phyloP scores from a whole-genome alignment of 2,113 vertebrate species.

The Gallinago media region DNA sequence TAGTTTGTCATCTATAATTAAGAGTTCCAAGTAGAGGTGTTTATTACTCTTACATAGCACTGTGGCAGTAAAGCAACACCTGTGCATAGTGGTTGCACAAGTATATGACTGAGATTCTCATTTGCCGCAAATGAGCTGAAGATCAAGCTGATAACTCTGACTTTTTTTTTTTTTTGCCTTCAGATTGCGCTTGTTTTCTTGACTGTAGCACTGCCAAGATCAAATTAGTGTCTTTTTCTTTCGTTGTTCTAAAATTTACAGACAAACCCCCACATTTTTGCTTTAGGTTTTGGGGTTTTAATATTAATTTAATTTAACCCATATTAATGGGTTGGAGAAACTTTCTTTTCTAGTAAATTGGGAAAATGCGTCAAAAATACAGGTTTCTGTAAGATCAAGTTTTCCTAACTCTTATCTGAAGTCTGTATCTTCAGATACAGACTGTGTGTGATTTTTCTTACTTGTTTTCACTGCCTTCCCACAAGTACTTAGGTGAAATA shows the following conservation, averaged over 20 bases:
- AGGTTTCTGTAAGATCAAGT: background rate
- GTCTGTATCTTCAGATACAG: background rate
- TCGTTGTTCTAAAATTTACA: background rate
- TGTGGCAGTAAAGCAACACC: background rate
- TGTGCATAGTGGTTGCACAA: background rate
- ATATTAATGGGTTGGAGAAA: background rate
- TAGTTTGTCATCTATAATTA: constrained; percentile 20
- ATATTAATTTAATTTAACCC: too few relatives aligned
- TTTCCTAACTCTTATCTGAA: background rate
- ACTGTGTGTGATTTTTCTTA: background rate
- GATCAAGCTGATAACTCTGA: background rate
- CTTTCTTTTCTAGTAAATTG: background rate
- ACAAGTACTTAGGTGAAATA: background rate
- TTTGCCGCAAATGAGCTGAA: background rate
- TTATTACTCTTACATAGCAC: background rate
- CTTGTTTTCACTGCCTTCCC: background rate
- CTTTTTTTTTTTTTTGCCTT: background rate
- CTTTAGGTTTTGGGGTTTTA: background rate
- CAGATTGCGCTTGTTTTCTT: background rate
- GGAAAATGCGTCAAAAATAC: background rate
- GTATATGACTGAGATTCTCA: background rate
- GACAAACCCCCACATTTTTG: background rate
- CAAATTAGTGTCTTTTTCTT: background rate
- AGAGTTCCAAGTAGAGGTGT: background rate
- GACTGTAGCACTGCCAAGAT: background rate